Evolutionary conservation across 2,888 invertebrate species (phyloP).

Genomic region (Teinopalpus imperialis): DNA sequence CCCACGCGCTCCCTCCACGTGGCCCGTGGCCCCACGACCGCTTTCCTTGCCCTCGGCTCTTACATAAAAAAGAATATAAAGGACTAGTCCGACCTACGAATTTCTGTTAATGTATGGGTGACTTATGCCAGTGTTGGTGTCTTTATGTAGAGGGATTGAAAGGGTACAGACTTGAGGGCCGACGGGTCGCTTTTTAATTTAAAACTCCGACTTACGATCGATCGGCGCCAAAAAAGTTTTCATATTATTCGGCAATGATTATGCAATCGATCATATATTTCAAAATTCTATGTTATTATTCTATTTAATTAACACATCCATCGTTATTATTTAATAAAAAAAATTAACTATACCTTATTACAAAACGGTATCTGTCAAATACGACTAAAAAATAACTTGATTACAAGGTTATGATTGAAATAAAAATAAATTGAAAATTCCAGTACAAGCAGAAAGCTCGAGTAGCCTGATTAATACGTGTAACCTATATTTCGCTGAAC

Average conservation of each 20-base stretch:
- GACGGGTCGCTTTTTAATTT: conserved; percentile 48
- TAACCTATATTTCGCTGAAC: conserved; percentile 40
- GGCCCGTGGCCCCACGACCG: conserved; percentile 47
- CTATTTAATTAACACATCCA: too few species aligned
- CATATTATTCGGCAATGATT: background rate
- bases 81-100: conserved; percentile 30
- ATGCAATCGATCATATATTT: too few species aligned
- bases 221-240: conserved; percentile 28
- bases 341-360: too few species aligned
- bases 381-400: too few species aligned
- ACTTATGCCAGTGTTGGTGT: conserved; percentile 39
- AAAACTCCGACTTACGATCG: conserved; percentile 47
- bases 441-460: conserved; percentile 20
- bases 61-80: conserved; percentile 67
- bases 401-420: too few species aligned
- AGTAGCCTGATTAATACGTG: conserved; percentile 31
- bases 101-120: conserved; percentile 46
- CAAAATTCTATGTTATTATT: background rate
- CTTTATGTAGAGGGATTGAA: conserved; percentile 50
- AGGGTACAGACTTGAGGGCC: conserved; percentile 39
- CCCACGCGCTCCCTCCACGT: conserved; percentile 66
- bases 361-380: too few species aligned
- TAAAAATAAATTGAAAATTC: too few species aligned
- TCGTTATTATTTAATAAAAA: too few species aligned
- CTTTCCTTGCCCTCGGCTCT: conserved; percentile 61